Base-by-base conservation (phyloP, 2,888 invertebrate genomes). In the Latrodectus elegans region DNA sequence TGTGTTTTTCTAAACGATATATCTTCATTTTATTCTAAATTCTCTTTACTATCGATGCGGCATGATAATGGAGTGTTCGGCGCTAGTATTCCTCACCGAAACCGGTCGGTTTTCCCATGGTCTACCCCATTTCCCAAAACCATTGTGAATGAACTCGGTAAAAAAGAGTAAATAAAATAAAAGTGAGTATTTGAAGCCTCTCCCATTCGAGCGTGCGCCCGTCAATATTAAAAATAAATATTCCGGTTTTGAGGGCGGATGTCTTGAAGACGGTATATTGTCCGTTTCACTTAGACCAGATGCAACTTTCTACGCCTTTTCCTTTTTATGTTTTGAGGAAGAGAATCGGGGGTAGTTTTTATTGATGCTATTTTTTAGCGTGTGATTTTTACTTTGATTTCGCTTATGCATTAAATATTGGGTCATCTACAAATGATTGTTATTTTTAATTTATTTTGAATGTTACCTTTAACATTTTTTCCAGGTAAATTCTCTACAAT, bases 91-190 rank as follows among this genome's bases (percentile, higher is more conserved):
- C 65, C 73, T 51, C 22, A 53, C 22, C 73, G 17, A 81, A 86
- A 80, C 85, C 80, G 85, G 80, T 80, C 80, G 76, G 52, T 67
- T 86, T 67, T 52, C 65, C 60, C 60, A 15, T 60, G 65, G 52
- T 64, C 75, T 80, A 80, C 70, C 85, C 80, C 75, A 80, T 70
- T 86, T 86, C 76, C 76, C 10, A 49, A 22, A 71, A 60, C 68
- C 67, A 76, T 86, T 85, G 85, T 86, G 75, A 86, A 76, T 60
- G 22, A 78, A 78, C 74, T n/a, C 60, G 0, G 14, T 12, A 60
- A 60, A 60, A n/a, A 60, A n/a, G 14, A 60, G 15, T 60, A 12
- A 60, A 12, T 12, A 60, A 60, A 60, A 15, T 15, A 60, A 15
- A 60, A 60, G 14, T 15, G 12, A 60, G 60, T 12, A 60, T 60